phyloP scores from a whole-genome alignment of 2,797 vertebrate species.

The Scyliorhinus canicula region DNA sequence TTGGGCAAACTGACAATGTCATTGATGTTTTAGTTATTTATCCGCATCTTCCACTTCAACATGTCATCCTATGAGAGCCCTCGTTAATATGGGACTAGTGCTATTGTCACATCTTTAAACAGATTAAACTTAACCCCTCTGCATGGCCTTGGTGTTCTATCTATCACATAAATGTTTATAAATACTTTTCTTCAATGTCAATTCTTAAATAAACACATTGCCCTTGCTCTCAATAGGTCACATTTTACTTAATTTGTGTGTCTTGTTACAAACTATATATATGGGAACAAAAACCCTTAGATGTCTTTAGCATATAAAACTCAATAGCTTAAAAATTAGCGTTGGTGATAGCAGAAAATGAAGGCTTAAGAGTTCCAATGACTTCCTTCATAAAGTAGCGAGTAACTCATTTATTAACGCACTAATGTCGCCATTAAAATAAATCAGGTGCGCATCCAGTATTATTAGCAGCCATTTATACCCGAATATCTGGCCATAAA shows the following conservation, averaged over 20 bases:
- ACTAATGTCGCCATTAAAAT: slow-evolving; percentile 15
- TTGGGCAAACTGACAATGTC: background rate
- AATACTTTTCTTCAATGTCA: background rate
- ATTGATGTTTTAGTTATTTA: background rate
- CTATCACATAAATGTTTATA: background rate
- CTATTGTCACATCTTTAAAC: background rate
- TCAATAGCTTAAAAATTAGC: background rate
- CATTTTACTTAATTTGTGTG: background rate
- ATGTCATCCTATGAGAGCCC: background rate
- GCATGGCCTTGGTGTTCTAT: background rate
- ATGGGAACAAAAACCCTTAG: background rate
- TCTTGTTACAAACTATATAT: background rate
- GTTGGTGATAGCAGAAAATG: background rate
- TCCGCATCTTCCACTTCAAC: background rate
- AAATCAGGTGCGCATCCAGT: slow-evolving; percentile 16
- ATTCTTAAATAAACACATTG: background rate
- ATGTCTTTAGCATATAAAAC: background rate
- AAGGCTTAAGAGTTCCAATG: slow-evolving; percentile 8
- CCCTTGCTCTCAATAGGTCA: background rate
- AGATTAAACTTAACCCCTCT: background rate
- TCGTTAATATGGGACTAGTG: background rate
- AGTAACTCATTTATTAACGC: background rate
- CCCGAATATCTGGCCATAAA: background rate
- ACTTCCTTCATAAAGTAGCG: background rate
- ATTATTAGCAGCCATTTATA: background rate